phyloP scores from a whole-genome alignment of 2,888 invertebrate species.

The Lutraria lutraria region DNA sequence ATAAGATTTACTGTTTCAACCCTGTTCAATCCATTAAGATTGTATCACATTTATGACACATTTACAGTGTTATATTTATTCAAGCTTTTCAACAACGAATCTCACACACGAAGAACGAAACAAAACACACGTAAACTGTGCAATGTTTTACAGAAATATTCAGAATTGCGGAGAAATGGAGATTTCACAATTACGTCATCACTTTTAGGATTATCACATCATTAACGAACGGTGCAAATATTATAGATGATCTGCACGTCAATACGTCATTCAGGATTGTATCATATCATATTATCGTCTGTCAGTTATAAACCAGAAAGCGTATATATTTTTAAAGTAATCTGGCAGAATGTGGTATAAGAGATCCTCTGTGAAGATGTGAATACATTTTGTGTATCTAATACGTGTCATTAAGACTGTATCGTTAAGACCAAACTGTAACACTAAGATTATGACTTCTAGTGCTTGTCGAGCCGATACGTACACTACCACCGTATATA shows the following conservation, averaged over 20 bases:
- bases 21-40: constrained; percentile 33
- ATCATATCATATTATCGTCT: not conserved
- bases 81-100: not conserved
- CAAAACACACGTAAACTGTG: not conserved
- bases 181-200: not conserved
- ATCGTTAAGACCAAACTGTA: too few species aligned
- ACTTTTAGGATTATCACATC: not conserved
- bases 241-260: not conserved
- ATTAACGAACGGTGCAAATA: not conserved
- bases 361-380: too few species aligned
- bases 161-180: not conserved
- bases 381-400: too few species aligned
- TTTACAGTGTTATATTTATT: constrained; percentile 36
- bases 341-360: too few species aligned
- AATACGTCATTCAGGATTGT: not conserved
- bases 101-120: constrained; percentile 26
- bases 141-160: not conserved
- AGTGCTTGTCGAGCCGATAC: too few species aligned
- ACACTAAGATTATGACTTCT: too few species aligned
- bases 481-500: too few species aligned
- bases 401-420: too few species aligned
- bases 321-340: not conserved
- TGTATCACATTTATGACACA: constrained; percentile 40
- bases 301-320: not conserved
- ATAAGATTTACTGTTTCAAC: constrained; percentile 15